Evolutionary conservation across 2,888 invertebrate genomes (phyloP).

Genomic region (Limnephilus lunatus): DNA sequence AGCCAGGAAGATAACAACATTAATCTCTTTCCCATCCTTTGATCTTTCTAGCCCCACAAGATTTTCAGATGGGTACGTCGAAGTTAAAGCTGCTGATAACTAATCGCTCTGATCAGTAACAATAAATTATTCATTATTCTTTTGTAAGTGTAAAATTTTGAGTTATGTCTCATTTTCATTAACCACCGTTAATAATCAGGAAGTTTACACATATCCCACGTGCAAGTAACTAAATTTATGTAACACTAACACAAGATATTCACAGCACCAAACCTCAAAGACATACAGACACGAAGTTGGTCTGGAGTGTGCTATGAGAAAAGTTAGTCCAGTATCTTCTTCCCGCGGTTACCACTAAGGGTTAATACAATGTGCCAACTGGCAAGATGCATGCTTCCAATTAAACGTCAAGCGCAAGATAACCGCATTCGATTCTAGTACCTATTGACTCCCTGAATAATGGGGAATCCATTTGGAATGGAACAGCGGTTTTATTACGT

Average conservation of each 20-base stretch:
- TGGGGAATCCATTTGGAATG: background rate
- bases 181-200: background rate
- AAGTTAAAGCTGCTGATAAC: too few species aligned
- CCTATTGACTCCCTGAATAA: conserved; percentile 36
- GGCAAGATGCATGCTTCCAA: conserved; percentile 54
- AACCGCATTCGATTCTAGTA: conserved; percentile 47
- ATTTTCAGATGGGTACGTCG: too few species aligned
- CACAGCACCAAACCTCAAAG: conserved; percentile 34
- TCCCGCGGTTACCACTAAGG: conserved; percentile 24
- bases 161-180: background rate
- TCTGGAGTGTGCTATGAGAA: conserved; percentile 48
- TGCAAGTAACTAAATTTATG: background rate
- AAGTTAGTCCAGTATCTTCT: conserved; percentile 49
- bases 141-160: too few species aligned
- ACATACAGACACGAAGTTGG: conserved; percentile 30
- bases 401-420: conserved; percentile 39
- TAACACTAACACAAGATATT: background rate
- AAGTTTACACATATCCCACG: background rate
- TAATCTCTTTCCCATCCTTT: too few species aligned
- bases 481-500: background rate
- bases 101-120: too few species aligned
- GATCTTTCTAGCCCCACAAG: too few species aligned
- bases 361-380: conserved; percentile 55
- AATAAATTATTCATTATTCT: too few species aligned
- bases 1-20: too few species aligned